These are phyloP conservation scores for Proterorhinus semilunaris DNA, from an alignment of 2,113 vertebrate species.

Conservation along the genomic window DNA sequence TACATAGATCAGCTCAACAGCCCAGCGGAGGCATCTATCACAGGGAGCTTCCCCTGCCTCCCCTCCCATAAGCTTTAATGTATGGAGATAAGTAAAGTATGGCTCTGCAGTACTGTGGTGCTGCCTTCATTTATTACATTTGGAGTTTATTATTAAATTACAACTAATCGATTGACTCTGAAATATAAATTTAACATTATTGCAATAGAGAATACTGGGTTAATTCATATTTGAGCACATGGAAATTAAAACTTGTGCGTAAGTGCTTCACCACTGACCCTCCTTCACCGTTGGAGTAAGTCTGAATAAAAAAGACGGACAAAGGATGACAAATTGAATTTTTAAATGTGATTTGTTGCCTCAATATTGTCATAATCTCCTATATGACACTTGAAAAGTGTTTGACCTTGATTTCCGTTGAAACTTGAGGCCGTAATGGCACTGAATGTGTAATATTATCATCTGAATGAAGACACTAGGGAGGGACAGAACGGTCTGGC, in stretches of 20 bases:
- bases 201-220: neutral
- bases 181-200: neutral
- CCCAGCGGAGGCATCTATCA: slow-evolving; percentile 70
- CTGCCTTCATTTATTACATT: slow-evolving; percentile 11
- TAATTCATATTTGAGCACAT: neutral
- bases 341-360: slow-evolving; percentile 41
- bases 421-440: slow-evolving; percentile 43
- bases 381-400: slow-evolving; percentile 44
- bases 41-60: slow-evolving; percentile 18
- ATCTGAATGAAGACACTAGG: slow-evolving; percentile 53
- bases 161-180: neutral
- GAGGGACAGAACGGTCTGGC: slow-evolving; percentile 33
- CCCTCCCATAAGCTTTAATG: slow-evolving; percentile 10
- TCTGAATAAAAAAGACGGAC: slow-evolving; percentile 20
- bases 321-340: slow-evolving; percentile 47
- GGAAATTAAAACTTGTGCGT: neutral
- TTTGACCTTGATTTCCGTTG: slow-evolving; percentile 39
- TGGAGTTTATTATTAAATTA: neutral
- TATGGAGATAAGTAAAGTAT: neutral
- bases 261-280: slow-evolving; percentile 3
- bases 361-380: slow-evolving; percentile 14
- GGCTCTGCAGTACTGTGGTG: neutral
- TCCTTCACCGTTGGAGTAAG: slow-evolving; percentile 25
- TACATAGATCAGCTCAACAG: slow-evolving; percentile 70
- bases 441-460: slow-evolving; percentile 44